phyloP scores from a whole-genome alignment of 2,888 invertebrate species.

The Caenorhabditis imperialis region DNA sequence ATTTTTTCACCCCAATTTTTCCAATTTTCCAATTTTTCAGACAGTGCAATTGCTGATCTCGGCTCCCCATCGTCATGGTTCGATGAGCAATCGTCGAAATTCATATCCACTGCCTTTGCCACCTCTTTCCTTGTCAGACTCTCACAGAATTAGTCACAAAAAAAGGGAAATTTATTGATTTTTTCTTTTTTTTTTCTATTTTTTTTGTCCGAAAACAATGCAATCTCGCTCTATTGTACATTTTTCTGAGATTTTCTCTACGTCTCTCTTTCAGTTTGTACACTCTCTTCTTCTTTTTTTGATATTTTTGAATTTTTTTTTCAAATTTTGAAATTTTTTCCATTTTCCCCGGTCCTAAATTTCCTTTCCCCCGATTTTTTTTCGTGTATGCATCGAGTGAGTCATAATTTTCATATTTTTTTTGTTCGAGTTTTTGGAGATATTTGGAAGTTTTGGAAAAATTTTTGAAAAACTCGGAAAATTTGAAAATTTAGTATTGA shows the following conservation, averaged over 20 bases:
- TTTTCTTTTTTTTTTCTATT: too few relatives aligned
- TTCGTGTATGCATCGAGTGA: slow-evolving; percentile 19
- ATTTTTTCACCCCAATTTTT: background rate
- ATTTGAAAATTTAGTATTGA: too few relatives aligned
- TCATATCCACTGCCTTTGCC: slow-evolving; percentile 42
- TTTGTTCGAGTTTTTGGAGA: too few relatives aligned
- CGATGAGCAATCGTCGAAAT: slow-evolving; percentile 34
- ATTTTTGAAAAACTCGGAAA: too few relatives aligned
- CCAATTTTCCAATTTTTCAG: slow-evolving; percentile 13
- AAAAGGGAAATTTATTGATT: too few relatives aligned
- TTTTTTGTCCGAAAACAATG: too few relatives aligned
- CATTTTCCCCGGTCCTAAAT: too few relatives aligned
- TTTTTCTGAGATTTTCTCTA: too few relatives aligned
- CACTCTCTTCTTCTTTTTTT: background rate
- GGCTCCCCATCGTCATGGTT: slow-evolving; percentile 50
- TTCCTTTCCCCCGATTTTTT: too few relatives aligned
- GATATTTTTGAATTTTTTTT: slow-evolving; percentile 1
- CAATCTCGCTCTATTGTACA: background rate
- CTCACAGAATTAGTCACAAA: too few relatives aligned
- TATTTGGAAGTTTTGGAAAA: too few relatives aligned
- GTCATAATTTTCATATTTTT: slow-evolving; percentile 1
- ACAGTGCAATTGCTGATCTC: slow-evolving; percentile 52
- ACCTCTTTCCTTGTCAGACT: slow-evolving; percentile 43
- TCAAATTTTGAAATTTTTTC: background rate
- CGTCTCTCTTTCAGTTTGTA: background rate